Evolutionary conservation across 2,113 vertebrate species (phyloP), one percentile per base, ranked within the genome.

Genomic region (Psephotus haematonotus): DNA sequence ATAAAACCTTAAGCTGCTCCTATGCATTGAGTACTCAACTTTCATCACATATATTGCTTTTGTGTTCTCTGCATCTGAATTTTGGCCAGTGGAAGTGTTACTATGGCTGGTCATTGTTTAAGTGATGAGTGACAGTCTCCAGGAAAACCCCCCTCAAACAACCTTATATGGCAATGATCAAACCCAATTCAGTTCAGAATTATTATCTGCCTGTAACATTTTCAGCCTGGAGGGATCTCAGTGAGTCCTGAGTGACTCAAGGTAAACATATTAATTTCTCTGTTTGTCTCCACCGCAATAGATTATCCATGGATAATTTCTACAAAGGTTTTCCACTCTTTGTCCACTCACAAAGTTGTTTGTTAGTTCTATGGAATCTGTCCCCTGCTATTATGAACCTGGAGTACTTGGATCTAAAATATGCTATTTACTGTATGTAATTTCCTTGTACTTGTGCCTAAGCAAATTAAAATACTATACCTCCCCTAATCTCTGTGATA

Each of bases 241-340:
- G 4, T 27, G 70, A 81, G 35, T 62, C 85, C 63, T 82, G 16
- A 13, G 80, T 47, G 55, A 65, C 44, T 89, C 41, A 90, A 70
- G 82, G 84, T 31, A 78, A 88, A 95, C 5, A 8, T 63, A 63
- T 81, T 93, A 47, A 96, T 94, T 90, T 95, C 41, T 82, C 37
- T 70, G 7, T 53, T 90, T 60, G 16, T 70, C 44, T 77, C 44
- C 17, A 29, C 31, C 83, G 55, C 39, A 65, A 31, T 62, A 70
- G 18, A 78, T 85, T 71, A 87, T 74, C 47, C 29, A 37, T 8
- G 39, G 33, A 71, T 85, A 82, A 86, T 80, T 91, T 62, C 55
- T 72, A 35, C 28, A 47, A 33, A 82, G 24, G 10, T 63, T 92
- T 95, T 65, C 52, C 43, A 35, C 5, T 68, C 23, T 55, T 72